Conservation (phyloP, 2,888 invertebrate species). For the Malacosoma neustria region DNA sequence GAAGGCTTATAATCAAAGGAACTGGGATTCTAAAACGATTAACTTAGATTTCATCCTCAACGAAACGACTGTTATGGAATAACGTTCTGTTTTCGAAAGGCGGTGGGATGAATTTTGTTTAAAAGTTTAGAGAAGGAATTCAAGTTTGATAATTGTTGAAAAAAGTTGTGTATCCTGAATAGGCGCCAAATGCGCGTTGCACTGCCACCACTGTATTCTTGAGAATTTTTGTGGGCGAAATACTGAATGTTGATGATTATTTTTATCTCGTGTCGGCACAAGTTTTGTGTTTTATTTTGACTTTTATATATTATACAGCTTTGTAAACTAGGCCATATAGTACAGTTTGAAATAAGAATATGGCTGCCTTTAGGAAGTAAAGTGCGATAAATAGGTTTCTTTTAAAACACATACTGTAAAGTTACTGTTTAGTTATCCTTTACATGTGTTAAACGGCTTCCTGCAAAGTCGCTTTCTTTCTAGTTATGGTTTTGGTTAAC, state of each 20-base stretch:
- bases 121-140: slow-evolving; percentile 37
- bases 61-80: slow-evolving; percentile 1
- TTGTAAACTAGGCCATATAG: too few species aligned
- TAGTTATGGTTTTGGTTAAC: too few species aligned
- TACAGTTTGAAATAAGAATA: too few species aligned
- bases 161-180: slow-evolving; percentile 56
- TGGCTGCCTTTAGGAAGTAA: too few species aligned
- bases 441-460: too few species aligned
- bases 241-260: slow-evolving; percentile 9
- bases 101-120: slow-evolving; percentile 24
- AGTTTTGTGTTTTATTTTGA: not conserved
- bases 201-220: slow-evolving; percentile 39
- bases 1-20: slow-evolving; percentile 14
- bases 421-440: too few species aligned
- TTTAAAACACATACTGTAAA: too few species aligned
- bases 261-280: slow-evolving; percentile 5
- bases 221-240: slow-evolving; percentile 37
- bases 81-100: not conserved
- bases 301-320: not conserved
- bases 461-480: too few species aligned
- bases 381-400: too few species aligned
- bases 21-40: slow-evolving; percentile 37
- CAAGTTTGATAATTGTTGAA: slow-evolving; percentile 57
- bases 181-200: slow-evolving; percentile 68
- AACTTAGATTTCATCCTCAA: slow-evolving; percentile 58